Evolutionary conservation across 2,797 vertebrate genomes (phyloP).

Genomic region (Paramormyrops hopkinsi): DNA sequence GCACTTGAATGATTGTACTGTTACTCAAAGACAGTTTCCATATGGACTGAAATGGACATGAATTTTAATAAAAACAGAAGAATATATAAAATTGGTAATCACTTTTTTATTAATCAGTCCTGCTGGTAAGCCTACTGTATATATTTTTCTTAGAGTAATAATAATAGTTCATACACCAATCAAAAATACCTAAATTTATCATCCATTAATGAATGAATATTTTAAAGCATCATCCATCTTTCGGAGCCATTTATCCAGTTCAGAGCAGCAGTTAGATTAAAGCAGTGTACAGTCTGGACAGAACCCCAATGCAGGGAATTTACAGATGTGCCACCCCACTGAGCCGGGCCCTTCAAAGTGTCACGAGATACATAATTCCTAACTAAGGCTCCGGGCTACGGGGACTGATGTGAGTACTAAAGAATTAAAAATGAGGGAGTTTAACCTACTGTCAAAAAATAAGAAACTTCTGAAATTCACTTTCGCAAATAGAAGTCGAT

Average conservation of each 20-base stretch:
- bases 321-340: not conserved
- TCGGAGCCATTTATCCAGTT: not conserved
- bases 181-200: not conserved
- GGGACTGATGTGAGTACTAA: not conserved
- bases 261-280: not conserved
- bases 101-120: not conserved
- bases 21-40: not conserved
- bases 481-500: not conserved
- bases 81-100: not conserved
- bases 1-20: not conserved
- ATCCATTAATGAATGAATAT: conserved; percentile 2
- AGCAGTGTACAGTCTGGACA: not conserved
- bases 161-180: not conserved
- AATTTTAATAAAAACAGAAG: not conserved
- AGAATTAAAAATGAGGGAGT: conserved; percentile 1
- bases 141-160: not conserved
- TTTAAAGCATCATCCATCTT: not conserved
- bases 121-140: not conserved
- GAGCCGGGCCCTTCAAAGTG: not conserved
- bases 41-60: not conserved
- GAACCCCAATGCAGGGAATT: not conserved
- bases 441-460: conserved; percentile 3
- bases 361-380: not conserved
- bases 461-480: not conserved
- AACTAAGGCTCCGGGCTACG: not conserved